A percentile compares a stretch with the other conserved stretches of the same genome.
phyloP scores from a whole-genome alignment of 2,797 vertebrate species.

The Microcaecilia unicolor region DNA sequence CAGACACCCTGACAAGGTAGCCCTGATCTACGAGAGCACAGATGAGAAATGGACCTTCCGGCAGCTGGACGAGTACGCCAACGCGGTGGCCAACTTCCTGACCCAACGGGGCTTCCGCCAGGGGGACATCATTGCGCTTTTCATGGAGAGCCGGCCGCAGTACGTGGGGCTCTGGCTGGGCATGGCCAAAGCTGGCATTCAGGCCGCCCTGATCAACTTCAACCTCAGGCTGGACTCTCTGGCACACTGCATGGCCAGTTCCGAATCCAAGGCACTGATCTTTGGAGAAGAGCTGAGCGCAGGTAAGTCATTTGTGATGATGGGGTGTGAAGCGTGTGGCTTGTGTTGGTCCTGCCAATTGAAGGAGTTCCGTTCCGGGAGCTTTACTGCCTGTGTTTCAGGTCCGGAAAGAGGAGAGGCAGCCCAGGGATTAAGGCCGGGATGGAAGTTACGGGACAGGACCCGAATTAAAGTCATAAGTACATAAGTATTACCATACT shows the following conservation, averaged over 20 bases:
- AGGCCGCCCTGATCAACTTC: conserved; percentile 70
- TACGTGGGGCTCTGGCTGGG: conserved; percentile 76
- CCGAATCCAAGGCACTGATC: conserved; percentile 58
- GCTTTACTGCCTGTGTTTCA: too few relatives aligned
- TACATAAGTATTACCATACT: too few relatives aligned
- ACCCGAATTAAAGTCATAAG: too few relatives aligned
- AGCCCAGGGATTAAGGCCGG: too few relatives aligned
- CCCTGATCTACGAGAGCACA: conserved; percentile 64
- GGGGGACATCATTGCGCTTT: conserved; percentile 73
- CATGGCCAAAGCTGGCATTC: conserved; percentile 67
- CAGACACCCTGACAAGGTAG: conserved; percentile 59
- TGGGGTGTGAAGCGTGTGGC: background rate
- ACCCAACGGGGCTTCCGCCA: conserved; percentile 49
- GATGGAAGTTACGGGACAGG: too few relatives aligned
- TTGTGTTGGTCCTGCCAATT: too few relatives aligned
- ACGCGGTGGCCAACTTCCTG: conserved; percentile 68
- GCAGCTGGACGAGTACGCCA: conserved; percentile 66
- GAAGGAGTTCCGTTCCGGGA: too few relatives aligned
- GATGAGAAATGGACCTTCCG: conserved; percentile 69
- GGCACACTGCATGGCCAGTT: conserved; percentile 60
- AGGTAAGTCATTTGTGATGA: conserved; percentile 61
- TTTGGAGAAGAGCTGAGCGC: conserved; percentile 73
- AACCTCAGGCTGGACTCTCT: conserved; percentile 63
- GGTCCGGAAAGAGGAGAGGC: too few relatives aligned
- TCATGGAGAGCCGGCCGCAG: conserved; percentile 64